Evolutionary conservation across 2,888 invertebrate species (phyloP).

Genomic region (Trissolcus brochymenae): DNA sequence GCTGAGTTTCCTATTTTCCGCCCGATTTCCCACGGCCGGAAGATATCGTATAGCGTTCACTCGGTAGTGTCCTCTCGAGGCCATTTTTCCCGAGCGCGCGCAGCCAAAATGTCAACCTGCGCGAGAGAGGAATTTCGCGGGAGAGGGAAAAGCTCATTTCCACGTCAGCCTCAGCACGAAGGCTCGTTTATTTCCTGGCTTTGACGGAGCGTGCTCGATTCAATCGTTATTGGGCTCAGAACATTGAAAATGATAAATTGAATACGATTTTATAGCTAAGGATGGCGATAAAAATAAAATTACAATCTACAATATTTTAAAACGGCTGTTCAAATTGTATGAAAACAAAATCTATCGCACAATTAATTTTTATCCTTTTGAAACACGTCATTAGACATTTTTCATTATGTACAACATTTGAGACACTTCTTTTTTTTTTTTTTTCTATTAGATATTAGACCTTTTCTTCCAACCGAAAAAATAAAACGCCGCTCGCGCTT

Average conservation of each 20-base stretch:
- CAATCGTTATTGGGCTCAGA: slow-evolving; percentile 46
- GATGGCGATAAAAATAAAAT: background rate
- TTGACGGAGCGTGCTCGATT: slow-evolving; percentile 23
- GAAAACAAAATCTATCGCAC: too few species aligned
- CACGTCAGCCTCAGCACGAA: slow-evolving; percentile 61
- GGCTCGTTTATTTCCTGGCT: slow-evolving; percentile 63
- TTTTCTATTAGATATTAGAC: too few species aligned
- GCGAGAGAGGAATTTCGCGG: slow-evolving; percentile 32
- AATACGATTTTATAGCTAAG: slow-evolving; percentile 14
- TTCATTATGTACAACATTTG: too few species aligned
- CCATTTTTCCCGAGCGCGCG: slow-evolving; percentile 54
- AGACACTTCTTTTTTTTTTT: too few species aligned
- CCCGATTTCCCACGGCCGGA: slow-evolving; percentile 73
- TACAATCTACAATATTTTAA: too few species aligned
- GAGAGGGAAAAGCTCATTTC: slow-evolving; percentile 62
- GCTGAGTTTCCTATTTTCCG: slow-evolving; percentile 76
- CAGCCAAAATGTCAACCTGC: slow-evolving; percentile 28
- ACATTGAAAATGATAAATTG: slow-evolving; percentile 17
- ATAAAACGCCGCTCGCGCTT: slow-evolving; percentile 6
- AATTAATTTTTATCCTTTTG: too few species aligned
- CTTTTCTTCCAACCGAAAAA: background rate
- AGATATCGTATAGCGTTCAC: slow-evolving; percentile 59
- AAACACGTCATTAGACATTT: too few species aligned
- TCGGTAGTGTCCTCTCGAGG: slow-evolving; percentile 54
- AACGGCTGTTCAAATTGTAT: too few species aligned